phyloP scores from a whole-genome alignment of 37 sponge, comb jelly and placozoan species.

The Halichondria panicea region DNA sequence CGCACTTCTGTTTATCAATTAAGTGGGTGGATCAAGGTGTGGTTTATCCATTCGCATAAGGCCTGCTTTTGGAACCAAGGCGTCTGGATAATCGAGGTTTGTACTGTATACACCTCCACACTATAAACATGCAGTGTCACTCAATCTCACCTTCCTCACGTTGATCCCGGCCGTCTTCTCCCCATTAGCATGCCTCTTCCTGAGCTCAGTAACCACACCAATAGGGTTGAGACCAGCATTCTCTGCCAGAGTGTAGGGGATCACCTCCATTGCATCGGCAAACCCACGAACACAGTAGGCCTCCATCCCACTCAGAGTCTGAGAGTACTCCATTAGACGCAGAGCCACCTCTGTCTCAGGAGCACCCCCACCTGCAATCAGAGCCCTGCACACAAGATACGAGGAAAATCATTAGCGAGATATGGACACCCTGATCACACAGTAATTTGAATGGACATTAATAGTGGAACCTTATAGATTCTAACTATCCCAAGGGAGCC shows the following conservation, averaged over 20 bases:
- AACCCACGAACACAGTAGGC: constrained; percentile 92
- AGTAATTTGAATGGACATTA: no score
- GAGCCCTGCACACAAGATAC: constrained; percentile 70
- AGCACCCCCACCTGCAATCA: constrained; percentile 98
- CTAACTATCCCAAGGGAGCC: no score
- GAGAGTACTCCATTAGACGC: constrained; percentile 83
- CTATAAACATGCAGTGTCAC: not conserved
- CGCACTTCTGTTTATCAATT: no score
- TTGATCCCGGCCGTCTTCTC: constrained; percentile 94
- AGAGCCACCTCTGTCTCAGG: constrained; percentile 96
- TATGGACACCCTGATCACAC: no score
- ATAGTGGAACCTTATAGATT: no score
- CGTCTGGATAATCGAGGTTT: not conserved
- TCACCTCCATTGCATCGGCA: constrained; percentile 97
- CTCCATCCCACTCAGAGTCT: constrained; percentile 94
- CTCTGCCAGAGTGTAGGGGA: constrained; percentile 97
- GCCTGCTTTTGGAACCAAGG: not conserved
- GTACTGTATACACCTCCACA: not conserved
- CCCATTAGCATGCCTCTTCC: constrained; percentile 92
- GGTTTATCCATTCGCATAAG: no score
- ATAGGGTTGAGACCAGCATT: constrained; percentile 98
- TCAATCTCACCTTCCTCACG: constrained; percentile 97
- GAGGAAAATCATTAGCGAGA: no score
- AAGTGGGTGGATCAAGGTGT: no score
- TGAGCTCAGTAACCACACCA: constrained; percentile 92